A percentile compares a stretch with the other conserved stretches of the same genome.
Evolutionary conservation across 2,113 vertebrate genomes (phyloP).

Genomic region (Syrmaticus mikado): DNA sequence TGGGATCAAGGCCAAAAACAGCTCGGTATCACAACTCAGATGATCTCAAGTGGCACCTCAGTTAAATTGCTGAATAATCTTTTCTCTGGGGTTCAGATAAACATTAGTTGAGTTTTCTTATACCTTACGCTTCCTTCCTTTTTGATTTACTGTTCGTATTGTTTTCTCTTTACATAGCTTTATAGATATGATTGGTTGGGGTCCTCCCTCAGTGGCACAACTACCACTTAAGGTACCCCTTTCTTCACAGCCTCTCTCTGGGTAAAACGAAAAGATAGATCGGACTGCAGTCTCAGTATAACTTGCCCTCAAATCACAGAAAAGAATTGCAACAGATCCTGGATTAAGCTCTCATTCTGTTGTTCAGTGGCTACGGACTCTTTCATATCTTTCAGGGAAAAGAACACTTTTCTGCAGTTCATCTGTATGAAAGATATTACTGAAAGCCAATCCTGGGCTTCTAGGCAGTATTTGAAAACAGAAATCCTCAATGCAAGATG

Average conservation of each 20-base stretch:
- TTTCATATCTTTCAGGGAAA: not conserved
- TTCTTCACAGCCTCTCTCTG: not conserved
- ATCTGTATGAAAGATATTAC: not conserved
- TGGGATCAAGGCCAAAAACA: conserved; percentile 43
- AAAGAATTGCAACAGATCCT: not conserved
- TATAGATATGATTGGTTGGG: not conserved
- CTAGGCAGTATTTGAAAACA: not conserved
- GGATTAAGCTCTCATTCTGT: not conserved
- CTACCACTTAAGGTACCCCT: not conserved
- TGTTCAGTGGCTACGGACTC: not conserved
- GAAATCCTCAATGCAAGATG: not conserved
- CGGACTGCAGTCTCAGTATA: not conserved
- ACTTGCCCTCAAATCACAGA: not conserved
- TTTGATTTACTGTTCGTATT: not conserved
- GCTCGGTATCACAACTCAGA: not conserved
- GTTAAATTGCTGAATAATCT: conserved; percentile 26
- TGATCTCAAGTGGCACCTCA: conserved; percentile 46
- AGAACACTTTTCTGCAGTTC: not conserved
- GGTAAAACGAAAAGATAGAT: not conserved
- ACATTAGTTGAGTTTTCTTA: not conserved
- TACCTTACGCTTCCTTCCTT: not conserved
- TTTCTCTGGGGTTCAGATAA: conserved; percentile 31
- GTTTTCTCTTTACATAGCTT: not conserved
- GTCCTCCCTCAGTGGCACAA: not conserved
- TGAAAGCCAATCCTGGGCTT: not conserved